Percentiles rank a stretch among this genome's conserved stretches.
Conservation (phyloP, 64 coral and sea anemone genomes). For the Actinia tenebrosa region DNA sequence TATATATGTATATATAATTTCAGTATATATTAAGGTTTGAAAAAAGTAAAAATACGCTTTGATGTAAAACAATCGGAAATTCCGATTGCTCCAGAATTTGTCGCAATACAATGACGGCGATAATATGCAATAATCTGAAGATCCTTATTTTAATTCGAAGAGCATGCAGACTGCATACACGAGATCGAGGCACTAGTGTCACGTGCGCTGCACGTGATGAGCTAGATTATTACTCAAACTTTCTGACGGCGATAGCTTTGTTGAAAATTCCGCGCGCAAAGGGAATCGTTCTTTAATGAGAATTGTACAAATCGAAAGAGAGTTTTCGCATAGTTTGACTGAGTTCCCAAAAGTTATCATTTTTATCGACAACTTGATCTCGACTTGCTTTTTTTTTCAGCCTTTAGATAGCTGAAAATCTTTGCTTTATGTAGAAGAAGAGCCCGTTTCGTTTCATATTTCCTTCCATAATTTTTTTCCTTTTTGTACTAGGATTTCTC, state of each 20-base stretch:
- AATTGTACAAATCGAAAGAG: not conserved
- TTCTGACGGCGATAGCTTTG: not conserved
- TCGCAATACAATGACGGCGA: not conserved
- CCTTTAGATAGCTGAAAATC: not conserved
- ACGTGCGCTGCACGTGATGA: constrained; percentile 21
- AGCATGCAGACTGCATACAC: constrained; percentile 26
- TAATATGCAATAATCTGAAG: constrained; percentile 17
- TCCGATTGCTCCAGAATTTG: not conserved
- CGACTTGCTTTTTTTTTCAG: not conserved
- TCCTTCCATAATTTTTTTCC: not conserved
- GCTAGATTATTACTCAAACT: constrained; percentile 1
- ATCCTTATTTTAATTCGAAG: not conserved
- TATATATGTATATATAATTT: constrained; percentile 5
- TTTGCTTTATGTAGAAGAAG: not conserved
- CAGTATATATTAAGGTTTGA: constrained; percentile 12
- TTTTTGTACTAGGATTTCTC: not conserved
- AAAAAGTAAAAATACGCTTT: constrained; percentile 27
- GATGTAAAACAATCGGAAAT: constrained; percentile 1
- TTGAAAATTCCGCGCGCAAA: constrained; percentile 11
- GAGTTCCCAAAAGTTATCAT: not conserved
- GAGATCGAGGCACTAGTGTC: constrained; percentile 8
- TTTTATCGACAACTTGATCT: not conserved
- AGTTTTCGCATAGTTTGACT: not conserved
- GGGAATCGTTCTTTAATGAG: not conserved
- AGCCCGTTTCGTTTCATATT: not conserved